Conservation (phyloP, 2,113 vertebrate species). For the Noctilio leporinus region DNA sequence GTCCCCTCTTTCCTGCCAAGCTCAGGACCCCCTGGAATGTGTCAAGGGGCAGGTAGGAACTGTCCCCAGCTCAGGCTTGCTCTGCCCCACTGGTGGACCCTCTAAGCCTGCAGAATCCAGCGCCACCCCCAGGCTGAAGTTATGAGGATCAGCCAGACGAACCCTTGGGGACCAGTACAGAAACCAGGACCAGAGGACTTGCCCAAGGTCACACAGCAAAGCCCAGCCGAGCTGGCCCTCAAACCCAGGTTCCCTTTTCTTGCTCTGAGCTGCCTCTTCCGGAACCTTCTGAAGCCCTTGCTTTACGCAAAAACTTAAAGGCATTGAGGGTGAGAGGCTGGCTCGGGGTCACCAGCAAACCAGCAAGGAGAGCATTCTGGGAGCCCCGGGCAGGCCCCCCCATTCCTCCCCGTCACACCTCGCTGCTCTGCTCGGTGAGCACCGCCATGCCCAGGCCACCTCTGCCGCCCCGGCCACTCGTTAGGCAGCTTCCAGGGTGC, state of each 20-base stretch:
- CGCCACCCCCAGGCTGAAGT: neutral
- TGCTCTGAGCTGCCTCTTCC: neutral
- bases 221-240: neutral
- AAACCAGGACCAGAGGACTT: neutral
- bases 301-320: neutral
- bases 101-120: neutral
- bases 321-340: neutral
- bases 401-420: neutral
- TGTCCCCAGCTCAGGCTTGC: neutral
- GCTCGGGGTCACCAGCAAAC: neutral
- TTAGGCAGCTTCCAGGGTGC: neutral
- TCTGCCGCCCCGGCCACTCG: neutral
- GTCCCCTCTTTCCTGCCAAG: neutral
- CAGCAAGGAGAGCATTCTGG: neutral
- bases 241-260: neutral
- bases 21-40: neutral
- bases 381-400: conserved; percentile 2
- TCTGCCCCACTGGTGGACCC: neutral
- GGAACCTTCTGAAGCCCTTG: neutral
- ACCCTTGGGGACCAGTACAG: neutral
- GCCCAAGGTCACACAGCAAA: neutral
- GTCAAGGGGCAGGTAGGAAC: no score
- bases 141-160: neutral
- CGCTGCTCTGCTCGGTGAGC: conserved; percentile 36
- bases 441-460: neutral